Conservation (phyloP, 37 sponge, comb jelly and placozoan genomes). For the Ianthella basta region DNA sequence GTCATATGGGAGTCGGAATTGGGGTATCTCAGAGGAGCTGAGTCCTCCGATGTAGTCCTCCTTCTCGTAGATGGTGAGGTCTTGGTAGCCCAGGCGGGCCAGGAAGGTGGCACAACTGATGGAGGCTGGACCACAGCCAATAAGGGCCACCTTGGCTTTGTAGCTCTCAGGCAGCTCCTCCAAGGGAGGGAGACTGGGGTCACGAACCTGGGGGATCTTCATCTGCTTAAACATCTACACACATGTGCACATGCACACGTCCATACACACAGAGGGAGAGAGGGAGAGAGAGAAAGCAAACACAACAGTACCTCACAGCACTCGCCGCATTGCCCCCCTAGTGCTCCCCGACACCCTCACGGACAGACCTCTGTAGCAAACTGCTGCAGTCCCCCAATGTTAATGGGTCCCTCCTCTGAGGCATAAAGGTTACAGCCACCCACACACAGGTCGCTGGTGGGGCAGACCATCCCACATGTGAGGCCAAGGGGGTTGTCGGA, state of each 20-base stretch:
- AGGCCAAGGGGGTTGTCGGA: constrained; percentile 98
- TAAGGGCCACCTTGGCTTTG: constrained; percentile 84
- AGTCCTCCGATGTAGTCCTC: constrained; percentile 90
- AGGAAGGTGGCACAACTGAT: constrained; percentile 97
- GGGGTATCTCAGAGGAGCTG: constrained; percentile 97
- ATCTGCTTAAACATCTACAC: constrained; percentile 88
- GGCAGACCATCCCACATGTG: constrained; percentile 97
- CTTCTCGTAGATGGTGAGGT: constrained; percentile 93
- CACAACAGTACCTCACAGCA: neutral
- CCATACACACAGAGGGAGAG: too few relatives aligned
- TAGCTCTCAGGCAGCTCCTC: constrained; percentile 89
- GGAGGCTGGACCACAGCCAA: constrained; percentile 98
- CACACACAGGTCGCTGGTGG: constrained; percentile 96
- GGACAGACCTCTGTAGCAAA: constrained; percentile 90
- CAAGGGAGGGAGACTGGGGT: constrained; percentile 74
- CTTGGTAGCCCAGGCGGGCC: constrained; percentile 87
- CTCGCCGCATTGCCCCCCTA: neutral
- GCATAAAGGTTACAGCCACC: constrained; percentile 96
- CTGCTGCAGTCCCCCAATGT: constrained; percentile 98
- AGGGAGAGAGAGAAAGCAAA: neutral
- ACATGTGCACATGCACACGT: too few relatives aligned
- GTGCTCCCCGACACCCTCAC: neutral
- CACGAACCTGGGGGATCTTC: constrained; percentile 91
- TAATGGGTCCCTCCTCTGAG: constrained; percentile 95
- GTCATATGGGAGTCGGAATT: constrained; percentile 92